A percentile compares a stretch with the other conserved stretches of the same genome.
phyloP scores from a whole-genome alignment of 2,797 vertebrate species.

The Micromesistius poutassou region DNA sequence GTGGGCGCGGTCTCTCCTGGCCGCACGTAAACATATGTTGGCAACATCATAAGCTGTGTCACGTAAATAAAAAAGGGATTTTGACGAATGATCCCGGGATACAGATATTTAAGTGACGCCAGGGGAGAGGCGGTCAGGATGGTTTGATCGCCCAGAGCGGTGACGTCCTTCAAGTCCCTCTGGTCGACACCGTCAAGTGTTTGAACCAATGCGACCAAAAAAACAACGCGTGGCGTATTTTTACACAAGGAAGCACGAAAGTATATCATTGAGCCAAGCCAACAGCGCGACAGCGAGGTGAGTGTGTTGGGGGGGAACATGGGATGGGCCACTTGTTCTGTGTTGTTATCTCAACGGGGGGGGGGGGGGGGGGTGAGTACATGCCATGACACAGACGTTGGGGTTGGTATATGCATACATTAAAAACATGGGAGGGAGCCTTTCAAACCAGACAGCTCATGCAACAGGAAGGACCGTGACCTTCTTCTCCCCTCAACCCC shows the following conservation, averaged over 20 bases:
- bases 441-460: conserved; percentile 2
- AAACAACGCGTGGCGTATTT: not conserved
- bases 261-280: not conserved
- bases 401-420: not conserved
- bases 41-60: no score
- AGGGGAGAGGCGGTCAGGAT: not conserved
- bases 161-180: not conserved
- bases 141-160: not conserved
- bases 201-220: not conserved
- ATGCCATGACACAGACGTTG: not conserved
- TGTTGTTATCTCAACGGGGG: not conserved
- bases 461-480: not conserved
- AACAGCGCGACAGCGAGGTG: not conserved
- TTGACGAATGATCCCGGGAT: not conserved
- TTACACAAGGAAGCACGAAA: not conserved
- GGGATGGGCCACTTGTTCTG: not conserved
- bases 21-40: not conserved
- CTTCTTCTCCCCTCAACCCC: not conserved
- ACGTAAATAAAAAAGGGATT: not conserved
- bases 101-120: not conserved
- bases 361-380: not conserved
- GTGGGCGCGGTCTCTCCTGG: not conserved
- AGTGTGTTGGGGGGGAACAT: not conserved
- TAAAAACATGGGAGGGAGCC: not conserved
- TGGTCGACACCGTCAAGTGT: not conserved